Conservation (phyloP, 2,888 invertebrate genomes). For the Spisula solida region DNA sequence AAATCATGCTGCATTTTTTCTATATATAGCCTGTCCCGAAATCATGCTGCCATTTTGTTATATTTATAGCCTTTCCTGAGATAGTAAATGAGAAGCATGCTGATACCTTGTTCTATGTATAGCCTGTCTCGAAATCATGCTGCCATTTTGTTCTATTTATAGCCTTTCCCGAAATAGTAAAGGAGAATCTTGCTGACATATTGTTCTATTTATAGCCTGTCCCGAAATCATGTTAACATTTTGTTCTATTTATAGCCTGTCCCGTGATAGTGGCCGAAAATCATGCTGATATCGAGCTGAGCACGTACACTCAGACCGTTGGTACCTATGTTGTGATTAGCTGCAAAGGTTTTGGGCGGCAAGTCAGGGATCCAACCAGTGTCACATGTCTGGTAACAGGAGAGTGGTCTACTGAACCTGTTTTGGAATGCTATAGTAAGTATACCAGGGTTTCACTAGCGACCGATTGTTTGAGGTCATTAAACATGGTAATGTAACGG, state of each 20-base stretch:
- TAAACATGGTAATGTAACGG: too few relatives aligned
- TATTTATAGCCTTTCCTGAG: not conserved
- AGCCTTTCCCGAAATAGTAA: not conserved
- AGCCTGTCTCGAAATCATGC: not conserved
- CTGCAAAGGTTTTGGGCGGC: conserved; percentile 57
- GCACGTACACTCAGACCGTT: conserved; percentile 32
- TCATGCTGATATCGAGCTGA: conserved; percentile 30
- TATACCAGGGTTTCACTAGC: too few relatives aligned
- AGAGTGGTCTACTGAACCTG: conserved; percentile 36
- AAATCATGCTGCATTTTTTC: not conserved
- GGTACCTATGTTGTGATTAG: conserved; percentile 54
- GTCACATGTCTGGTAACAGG: conserved; percentile 43
- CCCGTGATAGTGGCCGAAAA: conserved; percentile 38
- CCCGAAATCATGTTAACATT: too few relatives aligned
- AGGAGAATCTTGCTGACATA: too few relatives aligned
- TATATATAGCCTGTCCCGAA: not conserved
- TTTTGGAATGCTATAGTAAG: conserved; percentile 39
- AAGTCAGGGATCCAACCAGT: conserved; percentile 41
- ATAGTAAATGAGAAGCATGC: not conserved
- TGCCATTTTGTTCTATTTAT: not conserved
- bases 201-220: too few relatives aligned
- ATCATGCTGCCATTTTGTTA: not conserved
- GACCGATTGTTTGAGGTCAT: too few relatives aligned
- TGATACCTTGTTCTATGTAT: not conserved
- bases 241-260: conserved; percentile 35